phyloP scores from a whole-genome alignment of 2,888 invertebrate genomes.

The Timandra comae region DNA sequence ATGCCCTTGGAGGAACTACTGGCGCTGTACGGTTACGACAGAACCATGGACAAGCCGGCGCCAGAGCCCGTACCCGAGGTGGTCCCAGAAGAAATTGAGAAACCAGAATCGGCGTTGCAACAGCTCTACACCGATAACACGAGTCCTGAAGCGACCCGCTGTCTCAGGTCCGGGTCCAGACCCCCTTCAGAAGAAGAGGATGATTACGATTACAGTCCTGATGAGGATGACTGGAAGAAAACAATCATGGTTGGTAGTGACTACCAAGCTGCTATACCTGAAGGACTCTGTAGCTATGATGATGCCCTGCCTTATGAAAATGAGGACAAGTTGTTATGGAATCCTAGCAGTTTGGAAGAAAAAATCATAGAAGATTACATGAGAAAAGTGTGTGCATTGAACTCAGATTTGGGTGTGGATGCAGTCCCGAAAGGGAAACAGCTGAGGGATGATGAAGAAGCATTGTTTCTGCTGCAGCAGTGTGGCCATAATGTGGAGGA shows the following conservation, averaged over 20 bases:
- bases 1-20: constrained; percentile 96
- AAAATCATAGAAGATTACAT: constrained; percentile 88
- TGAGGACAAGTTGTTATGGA: constrained; percentile 96
- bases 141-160: constrained; percentile 62
- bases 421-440: constrained; percentile 85
- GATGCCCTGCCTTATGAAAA: constrained; percentile 96
- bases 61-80: constrained; percentile 55
- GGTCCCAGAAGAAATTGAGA: constrained; percentile 57
- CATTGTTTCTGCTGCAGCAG: constrained; percentile 91
- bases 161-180: constrained; percentile 79
- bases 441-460: constrained; percentile 91
- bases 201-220: constrained; percentile 88
- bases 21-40: constrained; percentile 89
- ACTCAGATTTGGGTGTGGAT: constrained; percentile 55
- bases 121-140: constrained; percentile 59
- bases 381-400: constrained; percentile 75
- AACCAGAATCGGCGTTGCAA: constrained; percentile 67
- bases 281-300: constrained; percentile 93
- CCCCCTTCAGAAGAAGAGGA: constrained; percentile 89
- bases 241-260: constrained; percentile 97
- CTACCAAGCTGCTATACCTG: constrained; percentile 95
- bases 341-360: constrained; percentile 86
- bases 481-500: constrained; percentile 97
- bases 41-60: constrained; percentile 53
- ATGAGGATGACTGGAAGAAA: constrained; percentile 93